Evolutionary conservation across 2,888 invertebrate genomes (phyloP).

Genomic region (Aricia artaxerxes): DNA sequence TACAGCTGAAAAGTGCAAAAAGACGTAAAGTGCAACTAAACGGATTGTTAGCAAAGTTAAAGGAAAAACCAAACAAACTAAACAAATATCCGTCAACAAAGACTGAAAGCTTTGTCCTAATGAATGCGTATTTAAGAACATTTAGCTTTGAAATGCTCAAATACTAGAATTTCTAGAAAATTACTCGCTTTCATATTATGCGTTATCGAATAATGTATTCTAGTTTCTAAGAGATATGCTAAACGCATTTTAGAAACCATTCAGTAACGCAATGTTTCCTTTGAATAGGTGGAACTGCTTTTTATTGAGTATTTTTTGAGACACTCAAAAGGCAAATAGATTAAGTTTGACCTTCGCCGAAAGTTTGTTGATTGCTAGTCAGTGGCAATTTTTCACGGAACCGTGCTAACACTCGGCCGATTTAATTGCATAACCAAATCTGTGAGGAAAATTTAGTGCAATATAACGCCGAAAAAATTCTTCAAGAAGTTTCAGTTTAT

Average conservation of each 20-base stretch:
- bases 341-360: too few relatives aligned
- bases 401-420: not conserved
- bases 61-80: conserved; percentile 53
- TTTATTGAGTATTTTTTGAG: not conserved
- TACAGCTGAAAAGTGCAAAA: conserved; percentile 33
- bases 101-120: conserved; percentile 19
- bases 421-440: not conserved
- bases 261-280: not conserved
- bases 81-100: conserved; percentile 47
- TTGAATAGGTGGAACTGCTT: not conserved
- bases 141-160: conserved; percentile 3
- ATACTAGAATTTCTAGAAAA: not conserved
- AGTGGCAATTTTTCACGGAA: too few relatives aligned
- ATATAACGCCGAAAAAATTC: conserved; percentile 47
- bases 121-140: conserved; percentile 23
- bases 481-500: conserved; percentile 55
- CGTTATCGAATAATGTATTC: not conserved
- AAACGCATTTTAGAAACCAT: not conserved
- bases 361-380: too few relatives aligned
- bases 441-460: not conserved
- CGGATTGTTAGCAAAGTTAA: conserved; percentile 50
- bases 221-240: not conserved
- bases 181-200: not conserved
- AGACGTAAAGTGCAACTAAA: conserved; percentile 33
- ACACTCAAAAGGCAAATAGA: too few relatives aligned